Base-by-base conservation (phyloP, 2,113 vertebrate species). In the Rhabdornis inornatus region DNA sequence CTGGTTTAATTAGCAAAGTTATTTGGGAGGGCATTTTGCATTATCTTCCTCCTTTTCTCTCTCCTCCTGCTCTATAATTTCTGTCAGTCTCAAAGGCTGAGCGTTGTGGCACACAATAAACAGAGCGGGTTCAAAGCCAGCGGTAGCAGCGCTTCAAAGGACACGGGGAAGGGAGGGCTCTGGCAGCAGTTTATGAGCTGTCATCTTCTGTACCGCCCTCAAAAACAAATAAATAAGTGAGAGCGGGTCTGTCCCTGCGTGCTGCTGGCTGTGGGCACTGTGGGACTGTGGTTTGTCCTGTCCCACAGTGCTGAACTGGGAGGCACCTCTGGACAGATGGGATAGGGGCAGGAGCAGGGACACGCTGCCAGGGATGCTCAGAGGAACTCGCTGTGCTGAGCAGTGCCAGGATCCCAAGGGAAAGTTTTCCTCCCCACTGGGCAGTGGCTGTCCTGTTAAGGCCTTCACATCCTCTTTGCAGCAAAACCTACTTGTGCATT, bases 1-100 rank as follows among this genome's bases (percentile, higher is more conserved):
- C 79, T 37, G 75, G 52, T 96, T 96, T 96, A 96, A 96, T 97
- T 95, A 97, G 93, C 84, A 70, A 91, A 91, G 81, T 91, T 91
- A 52, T 86, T 93, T 66, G 66, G 83, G 87, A 90, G 69, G 95
- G 91, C 79, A 61, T 42, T 60, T 45, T 64, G 52, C 61, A 66
- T 80, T 91, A 56, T 71, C 90, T 74, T 24, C 53, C 65, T 80
- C 37, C 74, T 87, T 92, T 81, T 59, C 57, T 93, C 82, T 81
- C 91, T 47, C 0, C 95, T 84, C 60, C 33, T 33, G 49, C 78
- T 75, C 68, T 90, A 1, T 91, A 91, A 60, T 95, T 60, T 90
- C 22, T 77, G 78, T 95, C 90, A 93, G 63, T 90, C 15, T 27
- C 27, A 70, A 49, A 90, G 71, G 10, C 37, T 13, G 45, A 40